A percentile compares a stretch with the other conserved stretches of the same genome.
Evolutionary conservation across 2,797 vertebrate genomes (phyloP).

Genomic region (Pangasius djambal): DNA sequence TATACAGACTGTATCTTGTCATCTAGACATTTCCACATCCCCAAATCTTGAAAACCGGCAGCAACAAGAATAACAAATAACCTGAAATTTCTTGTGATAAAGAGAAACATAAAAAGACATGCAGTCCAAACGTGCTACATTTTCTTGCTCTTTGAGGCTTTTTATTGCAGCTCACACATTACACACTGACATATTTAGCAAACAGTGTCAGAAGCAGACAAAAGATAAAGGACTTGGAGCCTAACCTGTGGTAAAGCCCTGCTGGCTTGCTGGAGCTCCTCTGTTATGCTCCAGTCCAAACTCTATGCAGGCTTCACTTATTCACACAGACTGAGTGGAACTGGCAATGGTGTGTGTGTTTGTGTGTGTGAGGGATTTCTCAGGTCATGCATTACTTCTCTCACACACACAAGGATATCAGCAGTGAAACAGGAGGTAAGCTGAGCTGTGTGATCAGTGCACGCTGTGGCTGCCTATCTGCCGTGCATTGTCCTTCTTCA

Average conservation of each 20-base stretch:
- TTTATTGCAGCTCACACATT: conserved; percentile 6
- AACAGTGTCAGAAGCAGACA: conserved; percentile 23
- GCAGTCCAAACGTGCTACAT: neutral
- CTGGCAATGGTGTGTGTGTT: neutral
- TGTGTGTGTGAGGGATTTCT: conserved; percentile 24
- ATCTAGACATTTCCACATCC: neutral
- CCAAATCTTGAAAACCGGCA: neutral
- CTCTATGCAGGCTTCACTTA: conserved; percentile 15
- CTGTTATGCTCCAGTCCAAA: conserved; percentile 18
- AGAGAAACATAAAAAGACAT: neutral
- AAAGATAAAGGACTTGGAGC: conserved; percentile 28
- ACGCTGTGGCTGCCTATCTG: conserved; percentile 44
- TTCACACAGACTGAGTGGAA: conserved; percentile 19
- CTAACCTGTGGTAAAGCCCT: conserved; percentile 31
- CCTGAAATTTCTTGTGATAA: neutral
- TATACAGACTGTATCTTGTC: neutral
- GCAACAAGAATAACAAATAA: neutral
- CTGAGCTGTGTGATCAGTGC: conserved; percentile 38
- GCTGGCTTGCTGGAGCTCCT: neutral
- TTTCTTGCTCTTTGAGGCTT: neutral
- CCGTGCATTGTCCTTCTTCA: conserved; percentile 46
- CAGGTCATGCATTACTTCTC: conserved; percentile 45
- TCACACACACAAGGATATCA: conserved; percentile 38
- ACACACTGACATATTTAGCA: conserved; percentile 19
- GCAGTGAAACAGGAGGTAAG: conserved; percentile 44